These are phyloP conservation scores for Dryomyza anilis DNA, from an alignment of 2,888 invertebrate genomes.

Conservation along the genomic window DNA sequence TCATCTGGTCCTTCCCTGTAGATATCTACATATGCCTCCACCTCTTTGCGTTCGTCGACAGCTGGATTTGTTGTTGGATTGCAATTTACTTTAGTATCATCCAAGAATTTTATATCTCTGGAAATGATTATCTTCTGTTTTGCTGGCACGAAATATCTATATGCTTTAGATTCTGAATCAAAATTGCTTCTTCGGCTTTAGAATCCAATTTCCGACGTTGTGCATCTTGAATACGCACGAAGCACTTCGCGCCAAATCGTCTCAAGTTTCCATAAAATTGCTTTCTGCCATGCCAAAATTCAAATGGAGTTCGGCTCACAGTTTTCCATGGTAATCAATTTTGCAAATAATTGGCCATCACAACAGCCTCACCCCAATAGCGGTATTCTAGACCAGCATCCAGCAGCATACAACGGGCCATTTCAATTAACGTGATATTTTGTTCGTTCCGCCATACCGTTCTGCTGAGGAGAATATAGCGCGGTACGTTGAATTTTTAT, in stretches of 20 bases:
- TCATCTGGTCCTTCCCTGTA: not conserved
- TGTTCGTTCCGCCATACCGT: too few relatives aligned
- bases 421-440: not conserved
- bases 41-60: constrained; percentile 1
- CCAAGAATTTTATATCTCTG: not conserved
- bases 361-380: not conserved
- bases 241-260: not conserved
- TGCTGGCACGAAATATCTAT: not conserved
- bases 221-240: too few relatives aligned
- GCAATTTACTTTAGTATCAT: constrained; percentile 3
- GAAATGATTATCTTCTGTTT: not conserved
- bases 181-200: not conserved
- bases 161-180: not conserved
- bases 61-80: not conserved
- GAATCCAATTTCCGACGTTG: not conserved
- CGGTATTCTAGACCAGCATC: not conserved
- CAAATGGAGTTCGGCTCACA: not conserved
- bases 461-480: too few relatives aligned
- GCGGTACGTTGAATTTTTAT: too few relatives aligned
- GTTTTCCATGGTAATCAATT: not conserved
- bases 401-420: not conserved
- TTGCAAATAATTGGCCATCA: not conserved
- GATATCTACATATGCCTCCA: too few relatives aligned
- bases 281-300: not conserved
- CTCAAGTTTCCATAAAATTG: not conserved